Percentiles rank a stretch among this genome's conserved stretches.
Evolutionary conservation across 2,888 invertebrate genomes (phyloP).

Genomic region (Drosophila limbata): DNA sequence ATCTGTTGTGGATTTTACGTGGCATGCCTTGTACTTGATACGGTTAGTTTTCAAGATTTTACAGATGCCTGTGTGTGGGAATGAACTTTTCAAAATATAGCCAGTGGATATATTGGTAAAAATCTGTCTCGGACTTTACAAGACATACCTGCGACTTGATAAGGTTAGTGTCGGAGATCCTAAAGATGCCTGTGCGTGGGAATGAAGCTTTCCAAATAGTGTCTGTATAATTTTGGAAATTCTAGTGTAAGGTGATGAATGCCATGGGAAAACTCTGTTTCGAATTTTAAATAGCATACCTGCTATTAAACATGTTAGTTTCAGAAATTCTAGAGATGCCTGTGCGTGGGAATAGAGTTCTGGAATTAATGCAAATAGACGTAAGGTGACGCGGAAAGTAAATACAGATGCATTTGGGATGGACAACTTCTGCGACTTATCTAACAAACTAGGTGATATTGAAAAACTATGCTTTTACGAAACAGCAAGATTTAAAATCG

Average conservation of each 20-base stretch:
- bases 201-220: conserved; percentile 1
- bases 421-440: not conserved
- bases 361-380: not conserved
- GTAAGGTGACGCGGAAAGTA: conserved; percentile 1
- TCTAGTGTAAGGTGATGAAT: conserved; percentile 8
- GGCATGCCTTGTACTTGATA: conserved; percentile 45
- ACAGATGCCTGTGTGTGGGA: conserved; percentile 20
- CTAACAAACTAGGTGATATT: too few relatives aligned
- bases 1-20: conserved; percentile 54
- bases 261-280: conserved; percentile 16
- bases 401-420: not conserved
- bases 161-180: conserved; percentile 17
- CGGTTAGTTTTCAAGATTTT: conserved; percentile 14
- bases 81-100: conserved; percentile 3
- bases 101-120: conserved; percentile 11
- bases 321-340: not conserved
- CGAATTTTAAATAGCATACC: conserved; percentile 51
- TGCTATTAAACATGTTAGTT: conserved; percentile 38
- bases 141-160: conserved; percentile 37
- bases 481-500: too few relatives aligned
- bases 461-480: too few relatives aligned
- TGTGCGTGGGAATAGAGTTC: conserved; percentile 19
- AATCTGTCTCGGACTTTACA: conserved; percentile 52
- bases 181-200: conserved; percentile 13
- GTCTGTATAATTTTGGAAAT: conserved; percentile 7